These are phyloP conservation scores for Physella acuta DNA, from an alignment of 1,140 invertebrate genomes.

Conservation along the genomic window DNA sequence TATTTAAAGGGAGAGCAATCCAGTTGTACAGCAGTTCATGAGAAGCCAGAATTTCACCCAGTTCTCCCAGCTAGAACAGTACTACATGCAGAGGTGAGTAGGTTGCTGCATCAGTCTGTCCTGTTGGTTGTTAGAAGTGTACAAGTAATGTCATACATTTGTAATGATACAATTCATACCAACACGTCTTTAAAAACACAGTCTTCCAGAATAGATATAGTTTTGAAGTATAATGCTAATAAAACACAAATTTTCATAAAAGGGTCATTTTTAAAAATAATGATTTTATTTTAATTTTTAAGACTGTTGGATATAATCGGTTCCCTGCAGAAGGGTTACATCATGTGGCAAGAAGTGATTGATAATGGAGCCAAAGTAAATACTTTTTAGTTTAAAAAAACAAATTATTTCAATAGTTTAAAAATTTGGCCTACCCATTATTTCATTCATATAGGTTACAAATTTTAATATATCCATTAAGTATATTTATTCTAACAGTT, in stretches of 20 bases:
- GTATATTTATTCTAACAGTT: no score
- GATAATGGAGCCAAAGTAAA: constrained; percentile 70
- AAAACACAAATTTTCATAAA: no score
- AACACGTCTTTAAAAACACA: no score
- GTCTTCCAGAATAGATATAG: background rate
- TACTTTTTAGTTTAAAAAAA: background rate
- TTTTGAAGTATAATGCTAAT: background rate
- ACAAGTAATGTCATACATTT: no score
- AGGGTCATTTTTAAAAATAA: no score
- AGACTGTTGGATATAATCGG: constrained; percentile 60
- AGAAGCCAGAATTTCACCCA: constrained; percentile 60
- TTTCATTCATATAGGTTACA: no score
- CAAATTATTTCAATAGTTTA: background rate
- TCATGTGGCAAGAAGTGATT: constrained; percentile 93
- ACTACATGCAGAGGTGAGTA: constrained; percentile 69
- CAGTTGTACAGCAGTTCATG: constrained; percentile 76
- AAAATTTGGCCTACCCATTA: background rate
- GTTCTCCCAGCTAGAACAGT: constrained; percentile 68
- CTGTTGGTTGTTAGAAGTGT: no score
- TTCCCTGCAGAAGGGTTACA: constrained; percentile 61
- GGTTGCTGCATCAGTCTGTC: no score
- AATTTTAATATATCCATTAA: no score
- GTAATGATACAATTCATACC: no score
- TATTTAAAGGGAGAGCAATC: constrained; percentile 72
- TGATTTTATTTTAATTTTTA: no score